phyloP scores from a whole-genome alignment of 2,797 vertebrate genomes.

The Eulemur mongoz region DNA sequence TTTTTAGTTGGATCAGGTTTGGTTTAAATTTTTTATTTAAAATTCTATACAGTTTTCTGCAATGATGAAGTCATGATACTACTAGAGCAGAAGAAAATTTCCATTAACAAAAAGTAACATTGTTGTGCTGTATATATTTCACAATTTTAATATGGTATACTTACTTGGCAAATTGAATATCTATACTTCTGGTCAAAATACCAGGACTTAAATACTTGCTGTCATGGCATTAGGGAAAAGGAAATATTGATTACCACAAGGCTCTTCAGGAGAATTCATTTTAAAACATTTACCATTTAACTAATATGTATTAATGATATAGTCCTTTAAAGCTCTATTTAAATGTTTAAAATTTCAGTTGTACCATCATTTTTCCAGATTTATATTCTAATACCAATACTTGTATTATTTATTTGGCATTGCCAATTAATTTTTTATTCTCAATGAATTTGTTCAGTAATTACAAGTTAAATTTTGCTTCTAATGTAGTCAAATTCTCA shows the following conservation, averaged over 20 bases:
- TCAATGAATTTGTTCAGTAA: constrained; percentile 26
- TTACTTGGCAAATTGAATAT: neutral
- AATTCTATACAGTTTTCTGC: neutral
- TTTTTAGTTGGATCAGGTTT: neutral
- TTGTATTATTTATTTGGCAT: neutral
- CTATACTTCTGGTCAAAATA: neutral
- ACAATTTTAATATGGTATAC: neutral
- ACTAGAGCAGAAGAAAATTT: neutral
- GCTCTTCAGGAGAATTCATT: neutral
- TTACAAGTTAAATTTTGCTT: neutral
- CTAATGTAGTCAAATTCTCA: neutral
- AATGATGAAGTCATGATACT: neutral
- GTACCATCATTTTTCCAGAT: constrained; percentile 2
- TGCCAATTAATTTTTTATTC: neutral
- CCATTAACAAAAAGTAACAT: neutral
- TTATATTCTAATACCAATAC: neutral
- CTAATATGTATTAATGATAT: neutral
- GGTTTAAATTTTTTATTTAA: neutral
- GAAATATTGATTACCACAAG: neutral
- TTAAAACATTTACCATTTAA: constrained; percentile 25
- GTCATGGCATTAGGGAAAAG: neutral
- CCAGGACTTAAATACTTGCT: neutral
- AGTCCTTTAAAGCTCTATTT: neutral
- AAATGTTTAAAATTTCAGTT: neutral
- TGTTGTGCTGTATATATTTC: neutral